Percentiles rank a stretch among this genome's conserved stretches.
Conservation (phyloP, 1,140 invertebrate species). For the Eupeodes corollae region DNA sequence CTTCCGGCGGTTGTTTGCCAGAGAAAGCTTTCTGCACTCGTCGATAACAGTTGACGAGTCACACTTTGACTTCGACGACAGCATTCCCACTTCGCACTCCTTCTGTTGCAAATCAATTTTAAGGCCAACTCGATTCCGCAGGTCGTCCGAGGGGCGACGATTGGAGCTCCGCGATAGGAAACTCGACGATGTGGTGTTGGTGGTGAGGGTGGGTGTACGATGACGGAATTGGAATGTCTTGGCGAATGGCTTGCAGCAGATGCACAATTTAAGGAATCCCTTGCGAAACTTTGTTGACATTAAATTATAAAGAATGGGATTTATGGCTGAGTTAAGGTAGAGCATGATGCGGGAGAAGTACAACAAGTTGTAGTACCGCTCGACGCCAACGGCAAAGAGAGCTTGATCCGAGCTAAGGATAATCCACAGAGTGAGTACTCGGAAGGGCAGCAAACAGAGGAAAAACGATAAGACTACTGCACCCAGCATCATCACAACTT, state of each 20-base stretch:
- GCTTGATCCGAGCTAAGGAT: slow-evolving; percentile 58
- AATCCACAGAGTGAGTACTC: slow-evolving; percentile 74
- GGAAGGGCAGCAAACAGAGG: slow-evolving; percentile 76
- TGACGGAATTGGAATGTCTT: no score
- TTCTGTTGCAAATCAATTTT: slow-evolving; percentile 25
- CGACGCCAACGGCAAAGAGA: slow-evolving; percentile 54
- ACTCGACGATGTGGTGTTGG: slow-evolving; percentile 23
- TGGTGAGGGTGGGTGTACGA: slow-evolving; percentile 10
- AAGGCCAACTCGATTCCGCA: slow-evolving; percentile 17
- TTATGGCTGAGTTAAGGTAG: slow-evolving; percentile 80
- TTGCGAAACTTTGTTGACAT: slow-evolving; percentile 87
- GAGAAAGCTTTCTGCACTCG: no score
- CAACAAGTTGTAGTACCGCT: slow-evolving; percentile 71
- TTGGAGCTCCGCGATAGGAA: slow-evolving; percentile 29
- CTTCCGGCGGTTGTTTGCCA: no score
- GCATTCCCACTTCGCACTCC: neutral
- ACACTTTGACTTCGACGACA: neutral
- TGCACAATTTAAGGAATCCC: slow-evolving; percentile 61
- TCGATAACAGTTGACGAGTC: no score
- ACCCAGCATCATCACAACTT: slow-evolving; percentile 79
- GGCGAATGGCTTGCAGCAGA: slow-evolving; percentile 1
- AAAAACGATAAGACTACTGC: slow-evolving; percentile 87
- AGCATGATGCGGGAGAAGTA: slow-evolving; percentile 79
- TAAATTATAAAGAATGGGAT: slow-evolving; percentile 80
- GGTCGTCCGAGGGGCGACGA: slow-evolving; percentile 27